These are phyloP conservation scores for Dasyprocta punctata DNA, from an alignment of 2,113 vertebrate species.

Conservation along the genomic window DNA sequence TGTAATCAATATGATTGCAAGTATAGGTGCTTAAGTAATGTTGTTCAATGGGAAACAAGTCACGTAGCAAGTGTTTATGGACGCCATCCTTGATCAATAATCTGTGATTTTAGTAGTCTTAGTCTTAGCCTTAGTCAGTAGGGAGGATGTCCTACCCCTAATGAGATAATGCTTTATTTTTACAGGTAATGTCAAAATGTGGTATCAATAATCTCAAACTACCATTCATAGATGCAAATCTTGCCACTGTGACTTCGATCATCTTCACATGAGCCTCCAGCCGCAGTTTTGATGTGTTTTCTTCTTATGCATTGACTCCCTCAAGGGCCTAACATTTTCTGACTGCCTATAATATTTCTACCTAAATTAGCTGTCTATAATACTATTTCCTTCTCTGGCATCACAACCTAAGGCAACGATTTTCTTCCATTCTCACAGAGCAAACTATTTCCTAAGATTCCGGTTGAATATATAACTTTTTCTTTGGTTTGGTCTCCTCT, in stretches of 20 bases:
- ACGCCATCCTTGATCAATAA: not conserved
- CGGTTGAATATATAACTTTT: not conserved
- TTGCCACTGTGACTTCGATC: not conserved
- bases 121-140: not conserved
- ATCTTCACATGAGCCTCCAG: not conserved
- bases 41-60: not conserved
- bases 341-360: not conserved
- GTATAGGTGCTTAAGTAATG: not conserved
- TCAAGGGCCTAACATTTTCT: no score
- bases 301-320: not conserved
- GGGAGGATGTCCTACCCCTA: not conserved
- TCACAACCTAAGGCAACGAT: not conserved
- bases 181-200: not conserved
- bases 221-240: not conserved
- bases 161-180: not conserved
- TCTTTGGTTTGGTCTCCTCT: not conserved
- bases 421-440: not conserved
- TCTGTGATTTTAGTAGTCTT: not conserved
- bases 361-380: not conserved
- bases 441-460: not conserved
- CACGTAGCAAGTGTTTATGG: not conserved
- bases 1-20: not conserved
- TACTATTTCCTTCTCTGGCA: no score
- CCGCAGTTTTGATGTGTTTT: not conserved
- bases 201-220: not conserved